These are phyloP conservation scores for Dascillus cervinus DNA, from an alignment of 2,888 invertebrate species.

Conservation along the genomic window DNA sequence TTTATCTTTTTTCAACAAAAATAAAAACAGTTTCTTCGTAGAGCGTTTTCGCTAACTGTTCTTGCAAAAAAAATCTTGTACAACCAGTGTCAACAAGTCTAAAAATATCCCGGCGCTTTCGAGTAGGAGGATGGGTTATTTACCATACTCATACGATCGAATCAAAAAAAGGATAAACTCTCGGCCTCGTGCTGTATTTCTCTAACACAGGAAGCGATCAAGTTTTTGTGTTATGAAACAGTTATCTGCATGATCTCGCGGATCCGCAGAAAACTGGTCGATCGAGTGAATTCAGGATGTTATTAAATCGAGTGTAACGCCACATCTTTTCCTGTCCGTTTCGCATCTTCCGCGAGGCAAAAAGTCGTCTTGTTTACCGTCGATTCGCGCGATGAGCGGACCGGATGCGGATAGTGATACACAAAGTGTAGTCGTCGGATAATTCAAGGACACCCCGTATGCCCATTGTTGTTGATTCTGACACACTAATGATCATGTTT, in stretches of 20 bases:
- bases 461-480: too few species aligned
- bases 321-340: background rate
- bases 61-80: background rate
- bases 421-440: background rate
- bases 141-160: too few species aligned
- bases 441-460: too few species aligned
- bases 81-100: too few species aligned
- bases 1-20: constrained; percentile 6
- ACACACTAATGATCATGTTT: too few species aligned
- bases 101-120: too few species aligned
- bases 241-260: constrained; percentile 8
- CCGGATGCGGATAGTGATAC: background rate
- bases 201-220: constrained; percentile 11
- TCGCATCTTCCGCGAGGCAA: too few species aligned
- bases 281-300: constrained; percentile 20
- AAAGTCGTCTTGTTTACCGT: too few species aligned
- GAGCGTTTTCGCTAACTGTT: background rate
- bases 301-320: too few species aligned
- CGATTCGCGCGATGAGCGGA: background rate
- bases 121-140: too few species aligned
- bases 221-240: constrained; percentile 9
- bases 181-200: too few species aligned
- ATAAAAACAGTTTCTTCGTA: background rate
- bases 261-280: constrained; percentile 6
- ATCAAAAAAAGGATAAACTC: too few species aligned